phyloP scores from a whole-genome alignment of 2,888 invertebrate genomes.

The Cactoblastis cactorum region DNA sequence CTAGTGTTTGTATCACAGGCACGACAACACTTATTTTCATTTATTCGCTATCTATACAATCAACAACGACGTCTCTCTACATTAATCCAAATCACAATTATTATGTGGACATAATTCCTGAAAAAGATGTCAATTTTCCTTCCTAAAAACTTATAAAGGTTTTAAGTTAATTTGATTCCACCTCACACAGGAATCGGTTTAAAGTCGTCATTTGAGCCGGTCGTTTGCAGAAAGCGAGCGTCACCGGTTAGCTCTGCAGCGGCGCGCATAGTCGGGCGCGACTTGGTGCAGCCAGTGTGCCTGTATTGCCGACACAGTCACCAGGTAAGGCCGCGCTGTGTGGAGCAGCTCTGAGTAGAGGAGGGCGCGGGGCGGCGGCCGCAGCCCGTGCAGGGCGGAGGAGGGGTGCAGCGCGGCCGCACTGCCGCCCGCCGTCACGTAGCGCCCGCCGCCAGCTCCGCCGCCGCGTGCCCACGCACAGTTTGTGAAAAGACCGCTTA shows the following conservation, averaged over 20 bases:
- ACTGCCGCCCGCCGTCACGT: slow-evolving; percentile 57
- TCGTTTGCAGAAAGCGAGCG: slow-evolving; percentile 22
- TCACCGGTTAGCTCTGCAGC: slow-evolving; percentile 58
- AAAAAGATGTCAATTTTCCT: no score
- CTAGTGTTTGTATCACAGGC: no score
- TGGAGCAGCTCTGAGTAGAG: slow-evolving; percentile 94
- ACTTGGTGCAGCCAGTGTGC: slow-evolving; percentile 85
- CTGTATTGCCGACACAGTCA: slow-evolving; percentile 87
- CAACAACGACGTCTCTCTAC: no score
- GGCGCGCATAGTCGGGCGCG: slow-evolving; percentile 58
- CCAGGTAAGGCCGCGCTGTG: slow-evolving; percentile 89
- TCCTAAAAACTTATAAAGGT: no score
- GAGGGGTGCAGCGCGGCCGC: slow-evolving; percentile 91
- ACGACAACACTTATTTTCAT: no score
- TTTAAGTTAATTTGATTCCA: no score
- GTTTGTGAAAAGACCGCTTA: slow-evolving; percentile 91
- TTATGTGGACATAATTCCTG: no score
- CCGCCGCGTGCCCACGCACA: slow-evolving; percentile 87
- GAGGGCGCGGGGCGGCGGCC: slow-evolving; percentile 84
- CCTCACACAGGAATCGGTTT: no score
- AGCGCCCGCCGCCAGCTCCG: slow-evolving; percentile 81
- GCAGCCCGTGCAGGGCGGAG: slow-evolving; percentile 80
- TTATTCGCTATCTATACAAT: no score
- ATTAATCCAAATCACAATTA: no score
- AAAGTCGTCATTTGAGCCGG: no score